A percentile compares a stretch with the other conserved stretches of the same genome.
phyloP scores from a whole-genome alignment of 2,113 vertebrate genomes.

The Sylvia atricapilla region DNA sequence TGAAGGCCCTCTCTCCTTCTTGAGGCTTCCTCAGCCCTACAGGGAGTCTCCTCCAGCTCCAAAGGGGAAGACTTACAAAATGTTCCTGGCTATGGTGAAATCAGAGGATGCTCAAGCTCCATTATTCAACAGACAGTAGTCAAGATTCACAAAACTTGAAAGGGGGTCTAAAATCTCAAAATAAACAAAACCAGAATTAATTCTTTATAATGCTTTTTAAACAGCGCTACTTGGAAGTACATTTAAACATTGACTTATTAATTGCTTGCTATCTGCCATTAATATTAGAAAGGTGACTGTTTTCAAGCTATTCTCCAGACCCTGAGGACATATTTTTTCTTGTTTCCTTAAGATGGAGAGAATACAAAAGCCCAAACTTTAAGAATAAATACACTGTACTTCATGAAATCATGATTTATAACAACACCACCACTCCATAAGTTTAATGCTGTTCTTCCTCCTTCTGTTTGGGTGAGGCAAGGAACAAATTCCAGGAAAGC shows the following conservation, averaged over 20 bases:
- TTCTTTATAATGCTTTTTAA: not conserved
- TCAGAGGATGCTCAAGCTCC: not conserved
- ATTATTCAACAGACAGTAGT: not conserved
- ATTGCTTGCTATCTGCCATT: not conserved
- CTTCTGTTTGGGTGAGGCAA: not conserved
- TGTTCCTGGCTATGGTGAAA: not conserved
- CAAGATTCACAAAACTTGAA: not conserved
- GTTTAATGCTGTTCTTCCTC: not conserved
- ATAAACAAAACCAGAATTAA: not conserved
- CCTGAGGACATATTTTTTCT: not conserved
- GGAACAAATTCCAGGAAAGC: not conserved
- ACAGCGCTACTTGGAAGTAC: not conserved
- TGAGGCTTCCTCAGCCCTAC: not conserved
- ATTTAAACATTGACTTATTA: not conserved
- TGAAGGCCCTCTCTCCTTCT: not conserved
- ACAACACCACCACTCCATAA: fast-evolving
- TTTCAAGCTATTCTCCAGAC: not conserved
- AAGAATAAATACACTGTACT: not conserved
- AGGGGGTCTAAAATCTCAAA: not conserved
- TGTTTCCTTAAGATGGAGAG: not conserved
- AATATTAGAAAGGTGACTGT: not conserved
- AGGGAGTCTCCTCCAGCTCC: fast-evolving
- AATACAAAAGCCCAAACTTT: not conserved
- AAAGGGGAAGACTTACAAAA: fast-evolving
- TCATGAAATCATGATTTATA: not conserved